Evolutionary conservation across 2,797 vertebrate genomes (phyloP).

Genomic region (Takifugu ocellatus): DNA sequence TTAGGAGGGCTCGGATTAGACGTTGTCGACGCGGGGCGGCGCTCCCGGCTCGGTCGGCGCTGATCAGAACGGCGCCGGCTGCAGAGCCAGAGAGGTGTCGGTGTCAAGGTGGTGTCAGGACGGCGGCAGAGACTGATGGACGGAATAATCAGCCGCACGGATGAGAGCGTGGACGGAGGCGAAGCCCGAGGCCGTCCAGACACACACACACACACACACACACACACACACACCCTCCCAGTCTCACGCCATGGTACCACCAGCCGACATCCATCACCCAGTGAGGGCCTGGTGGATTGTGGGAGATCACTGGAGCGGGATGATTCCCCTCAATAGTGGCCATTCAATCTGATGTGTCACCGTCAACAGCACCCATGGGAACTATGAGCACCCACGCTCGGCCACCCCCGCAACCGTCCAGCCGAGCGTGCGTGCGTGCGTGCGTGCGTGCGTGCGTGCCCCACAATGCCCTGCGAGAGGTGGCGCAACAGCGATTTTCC

Average conservation of each 20-base stretch:
- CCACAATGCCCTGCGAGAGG: constrained; percentile 19
- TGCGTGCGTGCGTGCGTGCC: constrained; percentile 23
- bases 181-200: constrained; percentile 38
- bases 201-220: constrained; percentile 9
- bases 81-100: constrained; percentile 47
- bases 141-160: constrained; percentile 42
- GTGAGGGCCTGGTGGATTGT: constrained; percentile 54
- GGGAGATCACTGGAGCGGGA: constrained; percentile 65
- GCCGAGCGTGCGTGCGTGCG: constrained; percentile 14
- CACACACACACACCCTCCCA: not conserved
- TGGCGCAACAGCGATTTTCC: constrained; percentile 9
- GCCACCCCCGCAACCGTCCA: constrained; percentile 12
- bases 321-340: constrained; percentile 65
- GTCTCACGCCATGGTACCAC: constrained; percentile 29
- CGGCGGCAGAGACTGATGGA: constrained; percentile 31
- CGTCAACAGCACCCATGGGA: constrained; percentile 67
- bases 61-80: constrained; percentile 40
- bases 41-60: constrained; percentile 21
- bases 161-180: constrained; percentile 13
- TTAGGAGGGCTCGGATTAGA: constrained; percentile 20
- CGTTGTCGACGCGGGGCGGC: constrained; percentile 8
- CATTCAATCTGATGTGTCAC: constrained; percentile 56
- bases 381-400: constrained; percentile 19
- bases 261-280: constrained; percentile 54
- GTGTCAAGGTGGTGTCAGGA: constrained; percentile 60